Evolutionary conservation across 1,140 invertebrate species (phyloP), one percentile per base, ranked within the genome.

Genomic region (Daktulosphaira vitifoliae): DNA sequence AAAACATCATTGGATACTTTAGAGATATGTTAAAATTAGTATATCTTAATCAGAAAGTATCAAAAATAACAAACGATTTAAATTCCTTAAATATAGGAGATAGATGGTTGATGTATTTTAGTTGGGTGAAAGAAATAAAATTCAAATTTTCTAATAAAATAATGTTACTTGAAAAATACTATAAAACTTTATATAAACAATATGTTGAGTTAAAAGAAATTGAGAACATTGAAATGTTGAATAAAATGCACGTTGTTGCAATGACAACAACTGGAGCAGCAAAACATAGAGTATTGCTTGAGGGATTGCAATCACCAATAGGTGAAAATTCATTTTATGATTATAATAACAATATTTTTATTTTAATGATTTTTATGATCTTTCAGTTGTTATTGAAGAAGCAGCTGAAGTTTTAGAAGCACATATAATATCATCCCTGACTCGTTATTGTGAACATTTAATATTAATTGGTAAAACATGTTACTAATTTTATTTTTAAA

Each of bases 331-430:
- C 16, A 29, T 18, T n/a, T n/a, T n/a, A n/a, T n/a, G n/a, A n/a
- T 9, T 42, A 18, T 54, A 7, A 48, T n/a, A 16, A 44, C n/a
- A 54, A 44, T 59, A 37, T 25, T 39, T n/a, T 0, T 3, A 15
- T 23, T 20, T 18, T 59, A 25, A 18, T 18, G 20, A 5, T 54
- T 9, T 33, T 38, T 33, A 23, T 23, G 11, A 50, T 51, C 51
- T 67, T 66, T 1, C 71, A 81, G 82, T 87, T 0, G 81, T 92
- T 33, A 83, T 92, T 16, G 89, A 92, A 76, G 90, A 92, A 78
- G 89, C 90, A 0, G 89, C 88, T 2, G 89, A 92, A 79, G 84
- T 90, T 11, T 74, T 90, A 26, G 90, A 92, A 71, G 74, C 83
- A 13, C 88, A 90, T 70, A 83, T 89, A 26, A 70, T 90, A 1